Percentiles rank a stretch among this genome's conserved stretches.
phyloP scores from a whole-genome alignment of 2,888 invertebrate species.

The Ophraella communa region DNA sequence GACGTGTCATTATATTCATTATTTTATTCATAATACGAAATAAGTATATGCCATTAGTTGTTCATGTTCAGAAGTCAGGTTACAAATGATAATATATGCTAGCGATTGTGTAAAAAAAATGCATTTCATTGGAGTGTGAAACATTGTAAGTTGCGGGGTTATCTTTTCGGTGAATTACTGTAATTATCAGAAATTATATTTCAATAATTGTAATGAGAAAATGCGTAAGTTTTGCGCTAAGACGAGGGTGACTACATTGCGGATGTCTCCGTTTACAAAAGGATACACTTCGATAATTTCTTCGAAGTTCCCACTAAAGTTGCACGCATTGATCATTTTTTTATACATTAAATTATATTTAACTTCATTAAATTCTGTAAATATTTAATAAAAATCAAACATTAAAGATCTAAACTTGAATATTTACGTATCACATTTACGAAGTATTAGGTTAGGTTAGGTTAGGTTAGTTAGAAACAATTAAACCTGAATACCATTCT shows the following conservation, averaged over 20 bases:
- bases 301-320: not conserved
- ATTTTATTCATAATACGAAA: constrained; percentile 32
- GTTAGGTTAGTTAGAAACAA: too few species aligned
- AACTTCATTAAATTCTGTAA: too few species aligned
- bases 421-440: too few species aligned
- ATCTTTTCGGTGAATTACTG: constrained; percentile 1
- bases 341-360: too few species aligned
- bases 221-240: not conserved
- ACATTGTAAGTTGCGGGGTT: not conserved
- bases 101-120: not conserved
- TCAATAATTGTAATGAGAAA: constrained; percentile 4
- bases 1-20: constrained; percentile 27
- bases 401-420: too few species aligned
- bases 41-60: constrained; percentile 24
- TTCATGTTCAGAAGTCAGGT: constrained; percentile 16
- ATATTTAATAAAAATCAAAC: too few species aligned
- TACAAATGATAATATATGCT: not conserved
- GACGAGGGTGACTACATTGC: not conserved
- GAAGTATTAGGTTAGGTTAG: too few species aligned
- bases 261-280: not conserved
- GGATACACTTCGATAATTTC: not conserved
- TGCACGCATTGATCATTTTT: not conserved
- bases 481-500: too few species aligned
- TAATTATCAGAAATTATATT: constrained; percentile 15
- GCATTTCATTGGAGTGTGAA: constrained; percentile 8